Percentiles rank a stretch among this genome's conserved stretches.
Conservation (phyloP, 2,888 invertebrate genomes). For the Peribatodes rhomboidaria region DNA sequence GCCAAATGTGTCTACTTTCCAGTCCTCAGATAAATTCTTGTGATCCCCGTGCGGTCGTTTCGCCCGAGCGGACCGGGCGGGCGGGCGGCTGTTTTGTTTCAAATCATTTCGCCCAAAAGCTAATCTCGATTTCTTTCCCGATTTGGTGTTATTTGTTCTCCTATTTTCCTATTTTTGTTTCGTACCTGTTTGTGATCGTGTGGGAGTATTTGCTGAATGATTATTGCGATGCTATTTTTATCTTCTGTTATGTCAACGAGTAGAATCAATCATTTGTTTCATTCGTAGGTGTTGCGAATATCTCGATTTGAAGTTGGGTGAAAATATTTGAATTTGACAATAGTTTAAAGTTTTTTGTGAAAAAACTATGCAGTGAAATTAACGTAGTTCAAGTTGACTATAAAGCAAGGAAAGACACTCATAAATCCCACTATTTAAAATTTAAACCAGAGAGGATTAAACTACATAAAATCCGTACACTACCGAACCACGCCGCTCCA, state of each 20-base stretch:
- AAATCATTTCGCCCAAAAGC: constrained; percentile 53
- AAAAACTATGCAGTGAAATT: background rate
- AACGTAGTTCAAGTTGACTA: background rate
- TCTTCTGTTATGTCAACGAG: background rate
- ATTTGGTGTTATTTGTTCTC: constrained; percentile 37
- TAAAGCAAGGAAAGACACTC: constrained; percentile 18
- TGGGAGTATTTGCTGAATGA: constrained; percentile 1
- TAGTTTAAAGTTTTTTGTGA: no score
- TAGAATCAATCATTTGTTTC: background rate
- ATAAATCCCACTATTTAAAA: constrained; percentile 42
- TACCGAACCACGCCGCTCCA: constrained; percentile 47
- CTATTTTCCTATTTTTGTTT: constrained; percentile 13
- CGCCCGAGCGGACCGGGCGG: constrained; percentile 16
- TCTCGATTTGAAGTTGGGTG: no score
- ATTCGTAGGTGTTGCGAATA: no score
- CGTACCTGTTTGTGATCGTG: constrained; percentile 9
- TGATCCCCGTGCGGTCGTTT: constrained; percentile 40
- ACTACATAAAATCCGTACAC: constrained; percentile 48
- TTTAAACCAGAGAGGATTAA: constrained; percentile 46
- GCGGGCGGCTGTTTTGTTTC: constrained; percentile 46
- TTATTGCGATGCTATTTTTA: background rate
- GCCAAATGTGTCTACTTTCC: constrained; percentile 1
- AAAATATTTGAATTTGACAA: no score
- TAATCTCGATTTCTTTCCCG: constrained; percentile 47
- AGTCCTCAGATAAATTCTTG: constrained; percentile 25